Base-by-base conservation (phyloP, 2,888 invertebrate species). In the Conops quadrifasciatus region DNA sequence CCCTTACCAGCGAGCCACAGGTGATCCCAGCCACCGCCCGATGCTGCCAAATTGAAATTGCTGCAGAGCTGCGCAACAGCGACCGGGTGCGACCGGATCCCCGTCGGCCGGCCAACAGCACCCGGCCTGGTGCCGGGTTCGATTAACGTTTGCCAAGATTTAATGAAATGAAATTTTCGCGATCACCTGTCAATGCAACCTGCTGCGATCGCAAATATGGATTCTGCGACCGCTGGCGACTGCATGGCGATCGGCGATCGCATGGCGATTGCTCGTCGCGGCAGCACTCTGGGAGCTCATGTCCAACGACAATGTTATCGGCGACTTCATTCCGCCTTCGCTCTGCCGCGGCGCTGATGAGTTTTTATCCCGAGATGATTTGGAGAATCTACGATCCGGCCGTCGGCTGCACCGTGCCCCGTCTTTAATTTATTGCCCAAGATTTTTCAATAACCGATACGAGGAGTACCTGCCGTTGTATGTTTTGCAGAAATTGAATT, bases 161-260 rank as follows among this genome's bases (percentile, higher is more conserved):
- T 78, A 79, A 78, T 79, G 77, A 78, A 79, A 78, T 78, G 78
- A 79, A 79, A 77, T 77, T 78, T 78, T 79, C 77, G 78, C 79
- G 78, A 79, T 79, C 79, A 79, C 79, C 79, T 79, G 79, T 79
- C 79, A 79, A 79, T 79, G 78, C 76, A 76, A 75, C 79, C 78
- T 75, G 79, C 79, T 79, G 79, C 66, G 79, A 77, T 77, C 77
- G 78, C 77, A 78, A 79, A 78, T 77, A 77, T 75, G 74, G 71
- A 72, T 70, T 70, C 65, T 43, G 45, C 59, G 26, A 30, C 26
- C 24, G n/a, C 36, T 13, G 19, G 56, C 59, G 36, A 19, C 53
- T 11, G 16, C 26, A 15, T n/a, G 45, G 26, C 43, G 36, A 47
- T 45, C 45, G 45, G 45, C 49, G n/a, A 19, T 49, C 49, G 7